Conservation (phyloP, 2,888 invertebrate species). For the Microdon myrmicae region DNA sequence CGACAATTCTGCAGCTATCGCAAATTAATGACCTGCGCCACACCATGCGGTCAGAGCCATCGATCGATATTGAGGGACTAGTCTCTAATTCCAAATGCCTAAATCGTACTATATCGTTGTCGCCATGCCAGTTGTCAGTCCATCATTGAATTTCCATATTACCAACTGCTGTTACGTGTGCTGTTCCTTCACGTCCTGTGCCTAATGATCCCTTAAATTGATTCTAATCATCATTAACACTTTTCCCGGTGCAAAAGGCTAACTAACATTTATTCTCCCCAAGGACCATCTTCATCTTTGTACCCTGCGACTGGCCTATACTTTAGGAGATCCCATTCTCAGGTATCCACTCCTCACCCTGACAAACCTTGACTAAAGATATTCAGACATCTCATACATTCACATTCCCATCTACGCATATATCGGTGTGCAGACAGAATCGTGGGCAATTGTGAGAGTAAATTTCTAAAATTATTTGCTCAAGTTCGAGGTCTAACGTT, state of each 20-base stretch:
- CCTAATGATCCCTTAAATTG: slow-evolving; percentile 67
- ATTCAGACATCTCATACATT: slow-evolving; percentile 36
- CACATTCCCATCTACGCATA: slow-evolving; percentile 9
- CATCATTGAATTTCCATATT: slow-evolving; percentile 32
- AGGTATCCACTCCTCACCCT: slow-evolving; percentile 1
- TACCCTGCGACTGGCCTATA: too few species aligned
- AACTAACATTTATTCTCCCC: slow-evolving; percentile 46
- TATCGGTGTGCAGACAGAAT: slow-evolving; percentile 13
- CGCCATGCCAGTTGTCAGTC: slow-evolving; percentile 25
- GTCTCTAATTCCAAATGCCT: slow-evolving; percentile 17
- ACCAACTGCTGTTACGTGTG: slow-evolving; percentile 22
- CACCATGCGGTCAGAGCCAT: slow-evolving; percentile 29
- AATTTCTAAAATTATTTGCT: slow-evolving; percentile 50
- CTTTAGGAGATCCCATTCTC: too few species aligned
- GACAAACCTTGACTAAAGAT: neutral
- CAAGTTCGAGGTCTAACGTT: slow-evolving; percentile 51
- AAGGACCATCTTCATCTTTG: slow-evolving; percentile 19
- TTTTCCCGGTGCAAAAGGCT: slow-evolving; percentile 55
- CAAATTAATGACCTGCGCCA: slow-evolving; percentile 42
- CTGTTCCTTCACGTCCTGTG: slow-evolving; percentile 53
- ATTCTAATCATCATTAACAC: slow-evolving; percentile 68
- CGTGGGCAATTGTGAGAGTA: slow-evolving; percentile 34
- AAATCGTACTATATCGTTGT: slow-evolving; percentile 14
- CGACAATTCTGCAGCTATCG: slow-evolving; percentile 18
- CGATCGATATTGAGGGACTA: slow-evolving; percentile 31